A percentile compares a stretch with the other conserved stretches of the same genome.
These are phyloP conservation scores for Protobothrops flavoviridis DNA, from an alignment of 2,113 vertebrate species.

Conservation along the genomic window DNA sequence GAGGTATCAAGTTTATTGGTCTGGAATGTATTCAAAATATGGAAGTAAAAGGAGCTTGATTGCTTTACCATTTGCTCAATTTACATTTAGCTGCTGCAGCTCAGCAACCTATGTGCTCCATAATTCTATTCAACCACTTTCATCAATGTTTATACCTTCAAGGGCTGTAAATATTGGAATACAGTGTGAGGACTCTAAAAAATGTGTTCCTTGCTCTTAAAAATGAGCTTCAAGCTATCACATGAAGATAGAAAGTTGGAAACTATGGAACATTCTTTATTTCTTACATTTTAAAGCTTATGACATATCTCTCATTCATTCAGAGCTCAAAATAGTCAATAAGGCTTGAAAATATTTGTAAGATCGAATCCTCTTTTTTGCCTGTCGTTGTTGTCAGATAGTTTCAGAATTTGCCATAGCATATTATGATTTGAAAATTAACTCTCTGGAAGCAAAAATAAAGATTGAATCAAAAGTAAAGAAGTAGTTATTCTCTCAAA, in stretches of 20 bases:
- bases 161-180: background rate
- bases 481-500: background rate
- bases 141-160: background rate
- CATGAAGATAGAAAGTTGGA: background rate
- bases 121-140: background rate
- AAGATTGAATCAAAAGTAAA: background rate
- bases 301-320: background rate
- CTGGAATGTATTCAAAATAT: background rate
- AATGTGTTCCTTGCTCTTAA: background rate
- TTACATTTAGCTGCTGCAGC: background rate
- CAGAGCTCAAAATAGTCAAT: background rate
- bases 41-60: background rate
- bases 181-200: background rate
- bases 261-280: background rate
- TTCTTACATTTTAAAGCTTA: background rate
- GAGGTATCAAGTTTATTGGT: background rate
- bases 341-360: background rate
- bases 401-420: background rate
- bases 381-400: background rate
- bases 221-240: background rate
- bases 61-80: background rate
- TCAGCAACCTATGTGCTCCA: background rate
- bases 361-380: background rate
- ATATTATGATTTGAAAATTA: background rate
- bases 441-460: background rate